Conservation (phyloP, 2,113 vertebrate genomes). For the Hemichromis elongatus region DNA sequence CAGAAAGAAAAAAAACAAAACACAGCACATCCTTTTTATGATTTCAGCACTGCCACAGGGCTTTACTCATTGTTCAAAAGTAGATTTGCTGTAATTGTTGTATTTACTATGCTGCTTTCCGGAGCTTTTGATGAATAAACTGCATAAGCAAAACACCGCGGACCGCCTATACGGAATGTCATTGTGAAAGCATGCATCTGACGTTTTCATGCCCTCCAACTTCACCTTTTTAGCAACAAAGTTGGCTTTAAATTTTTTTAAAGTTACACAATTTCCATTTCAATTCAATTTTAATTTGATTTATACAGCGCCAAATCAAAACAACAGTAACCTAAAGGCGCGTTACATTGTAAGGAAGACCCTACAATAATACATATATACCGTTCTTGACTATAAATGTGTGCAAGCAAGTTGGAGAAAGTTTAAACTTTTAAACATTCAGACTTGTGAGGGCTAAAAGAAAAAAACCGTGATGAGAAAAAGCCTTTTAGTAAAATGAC, state of each 20-base stretch:
- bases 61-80: not conserved
- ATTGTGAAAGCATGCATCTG: not conserved
- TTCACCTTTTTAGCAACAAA: not conserved
- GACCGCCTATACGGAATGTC: not conserved
- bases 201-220: not conserved
- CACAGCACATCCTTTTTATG: not conserved
- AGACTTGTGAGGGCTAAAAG: not conserved
- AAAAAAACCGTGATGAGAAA: not conserved
- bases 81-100: not conserved
- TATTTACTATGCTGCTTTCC: not conserved
- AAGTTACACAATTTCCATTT: not conserved
- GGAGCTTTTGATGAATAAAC: not conserved
- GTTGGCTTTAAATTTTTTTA: not conserved
- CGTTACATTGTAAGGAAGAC: too few species aligned
- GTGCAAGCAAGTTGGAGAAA: not conserved
- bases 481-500: not conserved
- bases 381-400: not conserved
- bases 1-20: too few species aligned
- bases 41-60: not conserved
- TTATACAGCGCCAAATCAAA: too few species aligned
- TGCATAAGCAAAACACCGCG: not conserved
- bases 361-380: too few species aligned
- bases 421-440: not conserved
- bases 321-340: too few species aligned
- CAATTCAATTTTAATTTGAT: too few species aligned